Evolutionary conservation across 2,888 invertebrate genomes (phyloP), one percentile per base, ranked within the genome.

Genomic region (Eudemis profundana): DNA sequence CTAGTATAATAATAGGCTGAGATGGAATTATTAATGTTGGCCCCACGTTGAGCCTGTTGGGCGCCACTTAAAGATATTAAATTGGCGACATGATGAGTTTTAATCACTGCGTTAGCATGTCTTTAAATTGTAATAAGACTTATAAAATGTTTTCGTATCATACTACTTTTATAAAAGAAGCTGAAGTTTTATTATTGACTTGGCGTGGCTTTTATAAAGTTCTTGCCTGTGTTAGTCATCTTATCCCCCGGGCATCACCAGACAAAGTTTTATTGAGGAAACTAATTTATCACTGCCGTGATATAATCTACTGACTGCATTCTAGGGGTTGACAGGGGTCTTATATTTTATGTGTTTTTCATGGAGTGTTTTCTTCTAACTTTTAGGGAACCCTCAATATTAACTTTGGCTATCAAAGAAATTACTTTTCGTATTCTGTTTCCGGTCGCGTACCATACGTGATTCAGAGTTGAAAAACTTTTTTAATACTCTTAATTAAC

Each of bases 21-120:
- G 72, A 68, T 75, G 69, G 72, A 79, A 77, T 75, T 76, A 83
- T 81, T 81, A 81, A 83, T 77, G 73, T 77, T 19, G 36, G 83
- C 61, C 79, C 83, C 84, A 77, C 67, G 78, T 77, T 82, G 87
- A 83, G 83, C 82, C 84, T 84, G 78, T 77, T 82, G 87, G 83
- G 84, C 82, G 85, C 85, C 86, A 87, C 70, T 68, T 69, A 69
- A 72, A 61, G 15, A 14, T 56, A 15, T 64, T 57, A 40, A 59
- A 56, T 56, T 63, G 50, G 49, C 56, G 36, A 40, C 40, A 40
- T 65, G 15, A 10, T 0, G 7, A 19, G 14, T 51, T 12, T 42
- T 8, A 23, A 56, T 38, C 10, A 15, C 2, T 42, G 21, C 4
- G 40, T 40, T 29, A 10, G 3, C 8, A 10, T 19, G n/a, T 46